Evolutionary conservation across 2,113 vertebrate species (phyloP).

Genomic region (Lasiurus cinereus): DNA sequence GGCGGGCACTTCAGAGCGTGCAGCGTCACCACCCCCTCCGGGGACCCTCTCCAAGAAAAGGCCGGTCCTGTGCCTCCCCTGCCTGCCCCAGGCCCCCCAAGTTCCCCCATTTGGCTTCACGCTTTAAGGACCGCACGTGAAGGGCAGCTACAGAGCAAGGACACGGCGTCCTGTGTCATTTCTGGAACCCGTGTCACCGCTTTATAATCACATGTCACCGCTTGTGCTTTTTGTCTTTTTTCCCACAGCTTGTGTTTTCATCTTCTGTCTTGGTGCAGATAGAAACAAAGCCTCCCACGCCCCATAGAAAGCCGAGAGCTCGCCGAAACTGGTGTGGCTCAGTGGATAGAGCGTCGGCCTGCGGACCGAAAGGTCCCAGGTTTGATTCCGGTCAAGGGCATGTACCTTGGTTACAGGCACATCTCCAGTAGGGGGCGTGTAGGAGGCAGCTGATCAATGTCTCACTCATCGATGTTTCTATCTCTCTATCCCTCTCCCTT

Average conservation of each 20-base stretch:
- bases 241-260: not conserved
- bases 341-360: no score
- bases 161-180: not conserved
- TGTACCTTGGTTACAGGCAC: no score
- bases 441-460: no score
- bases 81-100: not conserved
- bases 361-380: no score
- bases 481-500: no score
- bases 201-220: not conserved
- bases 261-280: slow-evolving; percentile 15
- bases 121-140: not conserved
- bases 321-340: no score
- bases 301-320: not conserved
- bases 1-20: not conserved
- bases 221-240: not conserved
- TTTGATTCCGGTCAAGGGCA: no score
- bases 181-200: not conserved
- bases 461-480: no score
- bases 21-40: not conserved
- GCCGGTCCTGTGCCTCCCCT: not conserved
- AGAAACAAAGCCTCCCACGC: not conserved
- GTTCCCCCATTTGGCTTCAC: not conserved
- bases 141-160: not conserved
- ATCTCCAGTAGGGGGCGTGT: no score
- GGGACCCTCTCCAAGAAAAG: not conserved